Evolutionary conservation across 2,113 vertebrate species (phyloP).

Genomic region (Nyctibius bracteatus): DNA sequence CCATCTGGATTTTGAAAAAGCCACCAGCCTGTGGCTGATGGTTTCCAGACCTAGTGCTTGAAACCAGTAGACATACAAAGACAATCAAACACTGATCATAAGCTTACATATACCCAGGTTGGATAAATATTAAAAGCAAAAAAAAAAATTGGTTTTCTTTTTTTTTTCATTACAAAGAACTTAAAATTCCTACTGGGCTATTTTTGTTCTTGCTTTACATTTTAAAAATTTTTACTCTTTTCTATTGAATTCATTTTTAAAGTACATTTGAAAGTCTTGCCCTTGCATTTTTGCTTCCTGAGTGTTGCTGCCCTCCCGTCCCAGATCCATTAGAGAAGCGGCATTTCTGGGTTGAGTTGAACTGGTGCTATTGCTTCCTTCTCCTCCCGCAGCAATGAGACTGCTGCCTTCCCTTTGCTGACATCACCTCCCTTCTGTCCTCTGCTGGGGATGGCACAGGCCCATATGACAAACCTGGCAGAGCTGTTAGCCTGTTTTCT

Average conservation of each 20-base stretch:
- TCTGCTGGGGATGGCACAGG: neutral
- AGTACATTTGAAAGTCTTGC: neutral
- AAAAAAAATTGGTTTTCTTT: neutral
- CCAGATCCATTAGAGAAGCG: neutral
- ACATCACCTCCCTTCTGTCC: neutral
- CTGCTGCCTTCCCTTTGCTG: neutral
- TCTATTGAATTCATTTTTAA: neutral
- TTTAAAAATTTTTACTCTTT: rapidly evolving
- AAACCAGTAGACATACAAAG: neutral
- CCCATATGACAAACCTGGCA: neutral
- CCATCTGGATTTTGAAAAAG: neutral
- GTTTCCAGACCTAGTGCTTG: neutral
- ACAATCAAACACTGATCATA: neutral
- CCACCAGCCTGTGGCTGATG: neutral
- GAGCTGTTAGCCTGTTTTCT: neutral
- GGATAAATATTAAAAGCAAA: neutral
- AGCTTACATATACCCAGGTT: neutral
- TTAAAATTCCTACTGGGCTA: neutral
- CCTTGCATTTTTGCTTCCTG: neutral
- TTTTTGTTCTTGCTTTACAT: neutral
- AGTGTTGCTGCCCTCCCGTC: neutral
- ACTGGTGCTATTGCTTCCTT: neutral
- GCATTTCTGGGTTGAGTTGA: neutral
- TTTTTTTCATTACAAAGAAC: neutral
- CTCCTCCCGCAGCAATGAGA: neutral